Conservation (phyloP, 2,797 vertebrate genomes). For the Propithecus perrieri region DNA sequence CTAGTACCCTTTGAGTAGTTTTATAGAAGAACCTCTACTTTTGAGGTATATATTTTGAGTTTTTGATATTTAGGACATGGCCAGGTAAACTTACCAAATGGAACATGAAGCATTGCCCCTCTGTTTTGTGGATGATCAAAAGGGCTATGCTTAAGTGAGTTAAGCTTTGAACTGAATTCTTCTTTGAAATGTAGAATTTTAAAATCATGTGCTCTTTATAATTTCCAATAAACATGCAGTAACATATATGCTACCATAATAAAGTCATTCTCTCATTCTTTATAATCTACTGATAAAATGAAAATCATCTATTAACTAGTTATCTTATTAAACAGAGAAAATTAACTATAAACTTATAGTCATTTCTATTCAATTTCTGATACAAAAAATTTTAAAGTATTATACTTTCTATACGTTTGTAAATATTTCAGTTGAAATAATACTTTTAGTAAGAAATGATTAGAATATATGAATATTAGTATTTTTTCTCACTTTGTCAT, state of each 20-base stretch:
- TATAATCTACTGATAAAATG: constrained; percentile 16
- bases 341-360: background rate
- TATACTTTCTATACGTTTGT: background rate
- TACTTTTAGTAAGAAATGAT: constrained; percentile 32
- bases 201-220: background rate
- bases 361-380: constrained; percentile 38
- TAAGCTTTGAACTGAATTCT: constrained; percentile 28
- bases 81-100: background rate
- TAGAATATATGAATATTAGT: background rate
- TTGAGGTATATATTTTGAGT: background rate
- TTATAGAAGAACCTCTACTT: constrained; percentile 18
- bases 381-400: constrained; percentile 24
- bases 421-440: constrained; percentile 30
- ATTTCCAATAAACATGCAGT: constrained; percentile 4
- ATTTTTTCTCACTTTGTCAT: constrained; percentile 35
- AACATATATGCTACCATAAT: background rate
- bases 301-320: constrained; percentile 30
- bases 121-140: constrained; percentile 18
- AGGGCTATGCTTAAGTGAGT: constrained; percentile 3
- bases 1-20: background rate
- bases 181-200: constrained; percentile 31
- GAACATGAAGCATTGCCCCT: background rate
- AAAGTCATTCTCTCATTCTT: constrained; percentile 1
- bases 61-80: background rate
- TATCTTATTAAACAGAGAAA: constrained; percentile 43